Conservation (phyloP, 1,140 invertebrate genomes). For the Diorhabda elongata region DNA sequence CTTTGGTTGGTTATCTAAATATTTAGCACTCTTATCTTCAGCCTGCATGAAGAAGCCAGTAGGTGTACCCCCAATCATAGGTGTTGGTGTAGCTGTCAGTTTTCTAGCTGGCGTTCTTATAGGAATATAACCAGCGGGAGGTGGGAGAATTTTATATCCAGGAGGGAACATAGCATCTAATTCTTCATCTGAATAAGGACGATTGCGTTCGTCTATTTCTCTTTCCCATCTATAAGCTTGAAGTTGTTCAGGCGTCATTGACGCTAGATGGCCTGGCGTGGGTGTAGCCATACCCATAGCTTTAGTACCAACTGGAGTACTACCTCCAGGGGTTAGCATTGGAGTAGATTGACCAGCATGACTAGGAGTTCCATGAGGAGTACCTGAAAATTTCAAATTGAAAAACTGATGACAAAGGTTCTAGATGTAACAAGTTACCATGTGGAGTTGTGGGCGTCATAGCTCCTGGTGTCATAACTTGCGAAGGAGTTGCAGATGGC, state of each 20-base stretch:
- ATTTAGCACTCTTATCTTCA: conserved; percentile 79
- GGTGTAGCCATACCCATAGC: conserved; percentile 98
- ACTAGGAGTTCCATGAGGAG: conserved; percentile 63
- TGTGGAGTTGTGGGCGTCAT: conserved; percentile 71
- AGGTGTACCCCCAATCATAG: conserved; percentile 74
- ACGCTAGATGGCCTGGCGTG: conserved; percentile 88
- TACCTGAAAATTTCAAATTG: conserved; percentile 32
- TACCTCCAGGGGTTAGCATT: conserved; percentile 68
- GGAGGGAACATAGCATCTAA: conserved; percentile 95
- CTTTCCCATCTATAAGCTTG: conserved; percentile 98
- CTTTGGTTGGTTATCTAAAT: conserved; percentile 96
- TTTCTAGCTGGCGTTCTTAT: conserved; percentile 96
- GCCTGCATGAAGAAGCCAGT: conserved; percentile 95
- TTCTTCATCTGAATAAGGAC: conserved; percentile 95
- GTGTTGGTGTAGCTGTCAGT: conserved; percentile 95
- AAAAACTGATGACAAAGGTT: too few relatives aligned
- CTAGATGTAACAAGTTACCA: neutral
- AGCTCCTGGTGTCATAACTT: conserved; percentile 63
- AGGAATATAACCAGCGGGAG: conserved; percentile 93
- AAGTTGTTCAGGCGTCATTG: conserved; percentile 98
- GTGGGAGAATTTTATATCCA: conserved; percentile 95
- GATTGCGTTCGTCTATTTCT: conserved; percentile 97
- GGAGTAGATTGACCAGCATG: conserved; percentile 58
- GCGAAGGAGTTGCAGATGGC: conserved; percentile 67
- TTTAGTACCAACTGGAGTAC: conserved; percentile 91